Conservation (phyloP, 23 tunicate genomes). For the Phallusia fumigata region DNA sequence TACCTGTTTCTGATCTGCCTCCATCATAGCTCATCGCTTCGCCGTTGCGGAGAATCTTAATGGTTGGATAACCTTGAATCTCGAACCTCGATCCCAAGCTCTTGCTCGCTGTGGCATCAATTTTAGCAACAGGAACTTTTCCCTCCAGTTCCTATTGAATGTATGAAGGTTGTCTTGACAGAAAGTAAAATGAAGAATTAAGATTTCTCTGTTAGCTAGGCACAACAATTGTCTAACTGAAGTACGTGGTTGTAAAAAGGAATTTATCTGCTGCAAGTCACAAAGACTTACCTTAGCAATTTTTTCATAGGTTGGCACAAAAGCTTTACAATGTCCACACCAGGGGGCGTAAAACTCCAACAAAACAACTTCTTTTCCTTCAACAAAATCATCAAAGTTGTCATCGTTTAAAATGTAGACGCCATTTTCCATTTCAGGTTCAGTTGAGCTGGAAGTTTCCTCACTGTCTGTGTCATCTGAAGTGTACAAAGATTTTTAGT, state of each 20-base stretch:
- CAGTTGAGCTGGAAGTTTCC: not conserved
- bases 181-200: too few species aligned
- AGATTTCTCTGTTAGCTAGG: too few species aligned
- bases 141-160: constrained; percentile 56
- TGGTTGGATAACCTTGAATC: constrained; percentile 79
- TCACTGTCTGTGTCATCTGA: not conserved
- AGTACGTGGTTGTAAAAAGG: too few species aligned
- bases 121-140: constrained; percentile 69
- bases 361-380: constrained; percentile 75
- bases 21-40: constrained; percentile 76
- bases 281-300: constrained; percentile 57
- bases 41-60: constrained; percentile 63
- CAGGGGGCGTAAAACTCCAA: constrained; percentile 96
- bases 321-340: constrained; percentile 96
- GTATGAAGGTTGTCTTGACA: not conserved
- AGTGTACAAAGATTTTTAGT: too few species aligned
- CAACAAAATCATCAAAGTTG: constrained; percentile 78
- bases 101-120: constrained; percentile 81
- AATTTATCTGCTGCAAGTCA: too few species aligned
- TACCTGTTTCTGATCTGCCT: constrained; percentile 67
- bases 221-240: too few species aligned
- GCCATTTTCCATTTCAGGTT: constrained; percentile 83
- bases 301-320: constrained; percentile 91
- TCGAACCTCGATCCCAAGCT: constrained; percentile 48
- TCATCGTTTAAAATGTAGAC: constrained; percentile 86